Conservation (phyloP, 92 coral and sea anemone species). For the Heliopora coerulea region DNA sequence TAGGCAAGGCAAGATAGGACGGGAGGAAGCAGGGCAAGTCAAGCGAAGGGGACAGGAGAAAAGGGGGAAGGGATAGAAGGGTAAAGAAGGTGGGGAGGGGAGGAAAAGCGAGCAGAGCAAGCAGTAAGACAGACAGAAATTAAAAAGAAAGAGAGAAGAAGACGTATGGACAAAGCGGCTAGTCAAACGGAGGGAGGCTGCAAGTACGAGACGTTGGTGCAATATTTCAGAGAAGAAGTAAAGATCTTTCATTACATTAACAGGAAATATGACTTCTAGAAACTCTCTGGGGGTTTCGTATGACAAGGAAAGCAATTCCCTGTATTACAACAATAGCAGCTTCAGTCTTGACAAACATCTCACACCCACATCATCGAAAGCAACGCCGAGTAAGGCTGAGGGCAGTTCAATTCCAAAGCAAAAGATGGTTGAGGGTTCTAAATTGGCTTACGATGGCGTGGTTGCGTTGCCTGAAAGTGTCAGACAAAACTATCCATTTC, state of each 20-base stretch:
- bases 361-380: too few species aligned
- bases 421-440: not conserved
- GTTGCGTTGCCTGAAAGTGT: slow-evolving; percentile 1
- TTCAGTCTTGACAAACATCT: slow-evolving; percentile 17
- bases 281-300: too few species aligned
- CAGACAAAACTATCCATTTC: not conserved
- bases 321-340: slow-evolving; percentile 6
- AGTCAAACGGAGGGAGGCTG: too few species aligned
- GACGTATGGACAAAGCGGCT: not conserved
- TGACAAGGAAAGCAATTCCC: not conserved
- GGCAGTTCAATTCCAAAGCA: not conserved
- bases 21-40: not conserved
- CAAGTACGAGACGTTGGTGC: too few species aligned
- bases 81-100: not conserved
- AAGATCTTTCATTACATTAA: too few species aligned
- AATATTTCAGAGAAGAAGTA: too few species aligned
- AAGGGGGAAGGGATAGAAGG: not conserved
- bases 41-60: not conserved
- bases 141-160: not conserved
- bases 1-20: not conserved
- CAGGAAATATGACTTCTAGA: too few species aligned
- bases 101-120: not conserved
- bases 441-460: slow-evolving; percentile 1
- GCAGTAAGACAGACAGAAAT: not conserved
- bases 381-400: not conserved